phyloP scores from a whole-genome alignment of 2,888 invertebrate genomes.

The Synanthedon formicaeformis region DNA sequence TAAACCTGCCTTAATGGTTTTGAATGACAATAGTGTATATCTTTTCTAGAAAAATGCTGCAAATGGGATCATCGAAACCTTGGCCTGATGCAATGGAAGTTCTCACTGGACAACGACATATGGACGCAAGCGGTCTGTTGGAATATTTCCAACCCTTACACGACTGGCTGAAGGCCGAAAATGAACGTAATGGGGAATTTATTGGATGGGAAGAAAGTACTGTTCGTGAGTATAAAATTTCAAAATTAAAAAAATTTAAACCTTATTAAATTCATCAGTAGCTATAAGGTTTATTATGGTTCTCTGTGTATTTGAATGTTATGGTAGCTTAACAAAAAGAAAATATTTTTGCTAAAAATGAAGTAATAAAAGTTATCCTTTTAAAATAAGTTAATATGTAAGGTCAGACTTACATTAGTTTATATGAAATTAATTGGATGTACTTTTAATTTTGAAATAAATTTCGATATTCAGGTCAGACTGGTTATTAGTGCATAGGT shows the following conservation, averaged over 20 bases:
- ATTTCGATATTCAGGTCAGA: too few species aligned
- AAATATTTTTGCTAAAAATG: too few species aligned
- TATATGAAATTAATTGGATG: too few species aligned
- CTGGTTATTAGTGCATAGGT: too few species aligned
- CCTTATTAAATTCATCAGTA: not conserved
- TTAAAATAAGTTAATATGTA: not conserved
- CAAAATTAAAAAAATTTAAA: too few species aligned
- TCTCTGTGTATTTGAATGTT: not conserved
- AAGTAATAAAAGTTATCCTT: too few species aligned
- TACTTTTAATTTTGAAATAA: too few species aligned
- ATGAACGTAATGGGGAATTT: slow-evolving; percentile 69
- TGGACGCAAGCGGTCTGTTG: slow-evolving; percentile 77
- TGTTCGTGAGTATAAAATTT: slow-evolving; percentile 40
- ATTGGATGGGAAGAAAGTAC: slow-evolving; percentile 71
- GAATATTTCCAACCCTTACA: slow-evolving; percentile 80
- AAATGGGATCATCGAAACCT: slow-evolving; percentile 74
- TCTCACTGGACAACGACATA: slow-evolving; percentile 75
- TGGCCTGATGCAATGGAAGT: slow-evolving; percentile 83
- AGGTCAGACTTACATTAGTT: too few species aligned
- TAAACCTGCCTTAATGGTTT: too few species aligned
- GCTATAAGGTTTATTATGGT: not conserved
- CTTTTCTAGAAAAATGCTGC: slow-evolving; percentile 68
- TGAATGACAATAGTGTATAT: not conserved
- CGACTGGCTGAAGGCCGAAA: slow-evolving; percentile 76
- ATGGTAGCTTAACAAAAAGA: not conserved